Evolutionary conservation across 2,113 vertebrate species (phyloP), one percentile per base, ranked within the genome.

Genomic region (Albula goreensis): DNA sequence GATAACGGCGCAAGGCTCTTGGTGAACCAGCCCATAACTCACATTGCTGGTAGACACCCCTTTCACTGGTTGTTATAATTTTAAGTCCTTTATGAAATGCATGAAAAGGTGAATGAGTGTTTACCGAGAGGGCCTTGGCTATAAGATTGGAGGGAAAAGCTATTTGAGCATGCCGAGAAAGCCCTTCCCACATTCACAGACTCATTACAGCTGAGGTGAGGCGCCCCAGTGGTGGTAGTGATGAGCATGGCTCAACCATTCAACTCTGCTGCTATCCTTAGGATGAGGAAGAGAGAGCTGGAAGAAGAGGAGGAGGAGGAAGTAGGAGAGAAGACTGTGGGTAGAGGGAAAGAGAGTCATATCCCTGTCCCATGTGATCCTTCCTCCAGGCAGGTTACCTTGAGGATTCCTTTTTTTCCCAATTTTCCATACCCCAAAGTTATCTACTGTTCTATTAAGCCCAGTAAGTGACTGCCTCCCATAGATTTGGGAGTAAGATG

Each of bases 71-170:
- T 83, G 80, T 85, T 89, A 83, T 92, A 89, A 89, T 92, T 91
- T 87, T 84, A 56, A 87, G 88, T 77, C 78, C n/a, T 22, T 79
- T 85, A 86, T 85, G 79, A 90, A 90, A 83, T 86, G 83, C 85
- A 89, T 88, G 88, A 70, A 87, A 90, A 89, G 57, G 51, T 13
- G 78, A 50, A 86, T 84, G 88, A 90, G 89, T 90, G 91, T 92
- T 91, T 90, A 87, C 87, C 84, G 80, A 90, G 89, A 49, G 82
- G n/a, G 19, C 63, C 83, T 86, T 0, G 0, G 3, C 81, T 91
- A 94, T 93, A 93, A 94, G 90, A 91, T 81, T 22, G 60, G 81
- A 85, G 80, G 82, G 84, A 87, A 60, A 83, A 87, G 85, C 84
- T 80, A 50, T 85, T 88, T 89, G 87, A 89, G 86, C 8, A 86